Evolutionary conservation across 2,888 invertebrate species (phyloP).

Genomic region (Subacronicta megacephala): DNA sequence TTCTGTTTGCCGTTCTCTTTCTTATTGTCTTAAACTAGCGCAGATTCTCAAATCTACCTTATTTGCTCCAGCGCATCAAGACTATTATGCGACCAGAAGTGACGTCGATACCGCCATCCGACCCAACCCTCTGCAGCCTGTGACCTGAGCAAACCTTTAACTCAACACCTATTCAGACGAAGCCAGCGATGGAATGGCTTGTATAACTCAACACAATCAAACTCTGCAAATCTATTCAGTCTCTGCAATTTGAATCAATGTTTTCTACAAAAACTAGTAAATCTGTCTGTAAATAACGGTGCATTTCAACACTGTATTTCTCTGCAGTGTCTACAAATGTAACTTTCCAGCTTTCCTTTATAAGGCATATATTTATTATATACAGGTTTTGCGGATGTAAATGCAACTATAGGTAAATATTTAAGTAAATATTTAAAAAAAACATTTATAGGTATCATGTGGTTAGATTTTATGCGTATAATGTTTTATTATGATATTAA

Average conservation of each 20-base stretch:
- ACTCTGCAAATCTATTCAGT: slow-evolving; percentile 8
- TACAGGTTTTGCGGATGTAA: too few species aligned
- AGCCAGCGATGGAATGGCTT: slow-evolving; percentile 83
- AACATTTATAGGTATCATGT: background rate
- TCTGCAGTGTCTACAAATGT: too few species aligned
- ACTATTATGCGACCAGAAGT: slow-evolving; percentile 78
- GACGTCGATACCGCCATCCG: slow-evolving; percentile 78
- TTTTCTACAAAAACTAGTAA: too few species aligned
- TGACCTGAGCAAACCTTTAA: slow-evolving; percentile 72
- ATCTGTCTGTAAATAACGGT: background rate
- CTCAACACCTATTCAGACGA: slow-evolving; percentile 59
- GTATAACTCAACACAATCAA: slow-evolving; percentile 62
- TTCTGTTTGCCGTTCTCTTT: too few species aligned
- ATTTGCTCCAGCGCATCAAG: slow-evolving; percentile 73
- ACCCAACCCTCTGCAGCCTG: slow-evolving; percentile 79
- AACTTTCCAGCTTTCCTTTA: too few species aligned
- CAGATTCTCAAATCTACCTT: background rate
- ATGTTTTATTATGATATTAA: slow-evolving; percentile 9
- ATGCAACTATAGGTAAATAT: too few species aligned
- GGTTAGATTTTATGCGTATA: slow-evolving; percentile 10
- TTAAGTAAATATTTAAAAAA: too few species aligned
- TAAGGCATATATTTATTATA: too few species aligned
- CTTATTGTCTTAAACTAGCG: too few species aligned
- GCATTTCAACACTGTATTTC: too few species aligned
- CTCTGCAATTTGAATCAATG: slow-evolving; percentile 14